Evolutionary conservation across 2,113 vertebrate species (phyloP).

Genomic region (human): DNA sequence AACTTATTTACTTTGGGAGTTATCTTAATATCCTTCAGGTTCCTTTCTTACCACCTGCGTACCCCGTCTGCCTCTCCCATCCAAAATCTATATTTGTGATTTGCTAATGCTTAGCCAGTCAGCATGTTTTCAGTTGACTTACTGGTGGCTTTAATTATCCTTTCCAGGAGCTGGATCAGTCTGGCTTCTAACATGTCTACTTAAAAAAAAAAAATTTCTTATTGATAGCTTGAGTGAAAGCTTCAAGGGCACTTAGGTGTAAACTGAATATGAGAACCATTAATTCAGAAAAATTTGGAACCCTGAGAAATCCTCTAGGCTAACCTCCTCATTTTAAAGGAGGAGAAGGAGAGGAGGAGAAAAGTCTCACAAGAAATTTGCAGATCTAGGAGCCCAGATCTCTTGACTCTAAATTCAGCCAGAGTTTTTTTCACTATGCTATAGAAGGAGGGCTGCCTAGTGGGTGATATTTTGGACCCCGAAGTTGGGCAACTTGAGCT

Average conservation of each 20-base stretch:
- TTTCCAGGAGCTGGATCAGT: neutral
- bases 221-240: neutral
- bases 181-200: neutral
- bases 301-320: neutral
- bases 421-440: neutral
- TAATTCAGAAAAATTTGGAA: neutral
- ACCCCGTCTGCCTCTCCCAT: neutral
- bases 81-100: neutral
- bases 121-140: slow-evolving; percentile 36
- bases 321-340: neutral
- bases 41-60: neutral
- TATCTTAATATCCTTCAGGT: neutral
- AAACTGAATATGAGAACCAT: neutral
- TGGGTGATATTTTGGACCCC: neutral
- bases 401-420: neutral
- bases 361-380: neutral
- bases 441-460: neutral
- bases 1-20: neutral
- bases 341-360: neutral
- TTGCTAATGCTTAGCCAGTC: slow-evolving; percentile 1
- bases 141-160: slow-evolving; percentile 6
- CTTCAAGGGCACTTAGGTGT: slow-evolving; percentile 12
- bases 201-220: neutral
- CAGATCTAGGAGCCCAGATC: neutral
- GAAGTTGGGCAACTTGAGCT: neutral